A percentile compares a stretch with the other conserved stretches of the same genome.
Conservation (phyloP, 2,113 vertebrate species). For the Phasianus colchicus region DNA sequence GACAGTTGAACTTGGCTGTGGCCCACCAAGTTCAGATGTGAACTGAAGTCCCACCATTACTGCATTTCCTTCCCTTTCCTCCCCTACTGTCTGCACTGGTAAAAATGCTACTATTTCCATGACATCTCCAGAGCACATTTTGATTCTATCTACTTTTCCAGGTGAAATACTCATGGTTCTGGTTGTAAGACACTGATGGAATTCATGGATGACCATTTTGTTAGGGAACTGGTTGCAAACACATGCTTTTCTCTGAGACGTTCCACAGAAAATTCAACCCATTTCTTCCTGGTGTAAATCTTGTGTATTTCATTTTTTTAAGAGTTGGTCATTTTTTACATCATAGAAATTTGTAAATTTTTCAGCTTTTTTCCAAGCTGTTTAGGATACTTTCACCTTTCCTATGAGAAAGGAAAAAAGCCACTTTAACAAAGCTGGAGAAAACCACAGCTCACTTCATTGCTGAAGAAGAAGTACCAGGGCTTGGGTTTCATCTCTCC, state of each 20-base stretch:
- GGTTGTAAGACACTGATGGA: not conserved
- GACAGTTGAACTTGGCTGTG: not conserved
- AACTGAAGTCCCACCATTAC: not conserved
- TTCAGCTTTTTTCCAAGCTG: slow-evolving; percentile 10
- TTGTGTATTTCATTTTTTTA: not conserved
- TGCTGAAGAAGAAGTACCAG: slow-evolving; percentile 6
- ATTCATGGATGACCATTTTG: not conserved
- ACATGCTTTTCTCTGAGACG: slow-evolving; percentile 3
- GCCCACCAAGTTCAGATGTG: not conserved
- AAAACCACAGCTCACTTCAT: slow-evolving; percentile 28
- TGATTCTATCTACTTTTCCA: not conserved
- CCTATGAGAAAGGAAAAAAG: slow-evolving; percentile 68
- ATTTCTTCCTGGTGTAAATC: not conserved
- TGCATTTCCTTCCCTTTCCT: not conserved
- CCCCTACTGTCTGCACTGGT: not conserved
- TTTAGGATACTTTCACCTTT: slow-evolving; percentile 54
- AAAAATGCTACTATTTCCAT: not conserved
- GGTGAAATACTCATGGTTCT: not conserved
- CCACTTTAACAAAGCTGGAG: slow-evolving; percentile 37
- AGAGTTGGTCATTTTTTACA: not conserved
- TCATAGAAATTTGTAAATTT: not conserved
- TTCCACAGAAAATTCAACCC: not conserved
- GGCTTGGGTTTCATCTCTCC: not conserved
- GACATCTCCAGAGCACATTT: not conserved
- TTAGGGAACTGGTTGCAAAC: not conserved